These are phyloP conservation scores for Thinocorus orbignyianus DNA, from an alignment of 2,113 vertebrate species.

Conservation along the genomic window DNA sequence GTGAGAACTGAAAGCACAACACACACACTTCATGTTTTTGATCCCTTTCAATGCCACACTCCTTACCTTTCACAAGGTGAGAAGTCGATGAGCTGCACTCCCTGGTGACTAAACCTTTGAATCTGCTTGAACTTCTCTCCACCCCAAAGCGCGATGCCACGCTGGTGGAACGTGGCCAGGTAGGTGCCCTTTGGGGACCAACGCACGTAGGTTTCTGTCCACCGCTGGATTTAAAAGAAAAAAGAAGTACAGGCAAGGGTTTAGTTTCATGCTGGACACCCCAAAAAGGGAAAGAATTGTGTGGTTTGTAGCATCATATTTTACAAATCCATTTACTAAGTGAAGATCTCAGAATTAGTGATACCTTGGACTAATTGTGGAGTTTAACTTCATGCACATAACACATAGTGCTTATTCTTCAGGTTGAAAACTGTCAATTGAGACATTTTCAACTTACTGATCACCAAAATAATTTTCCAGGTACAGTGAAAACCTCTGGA, in stretches of 20 bases:
- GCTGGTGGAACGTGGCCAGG: slow-evolving; percentile 94
- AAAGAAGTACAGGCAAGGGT: background rate
- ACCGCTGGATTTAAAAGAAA: slow-evolving; percentile 78
- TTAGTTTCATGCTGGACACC: background rate
- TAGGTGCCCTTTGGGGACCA: slow-evolving; percentile 98
- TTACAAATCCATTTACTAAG: background rate
- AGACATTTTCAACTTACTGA: background rate
- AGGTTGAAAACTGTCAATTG: background rate
- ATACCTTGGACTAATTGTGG: background rate
- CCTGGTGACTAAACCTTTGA: slow-evolving; percentile 95
- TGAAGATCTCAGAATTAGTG: background rate
- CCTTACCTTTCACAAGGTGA: slow-evolving; percentile 95
- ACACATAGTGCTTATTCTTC: background rate
- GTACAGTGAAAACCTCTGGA: background rate
- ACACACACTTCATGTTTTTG: accelerated
- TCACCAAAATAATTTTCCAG: background rate
- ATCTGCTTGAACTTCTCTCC: slow-evolving; percentile 99
- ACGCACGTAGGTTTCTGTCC: slow-evolving; percentile 97
- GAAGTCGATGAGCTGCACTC: slow-evolving; percentile 97
- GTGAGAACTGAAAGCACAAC: background rate
- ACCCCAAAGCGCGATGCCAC: slow-evolving; percentile 96
- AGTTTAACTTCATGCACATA: background rate
- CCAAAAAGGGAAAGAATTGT: background rate
- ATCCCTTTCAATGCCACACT: accelerated
- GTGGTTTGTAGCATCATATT: background rate